Conservation (phyloP, 2,888 invertebrate species). For the Synanthedon andrenaeformis region DNA sequence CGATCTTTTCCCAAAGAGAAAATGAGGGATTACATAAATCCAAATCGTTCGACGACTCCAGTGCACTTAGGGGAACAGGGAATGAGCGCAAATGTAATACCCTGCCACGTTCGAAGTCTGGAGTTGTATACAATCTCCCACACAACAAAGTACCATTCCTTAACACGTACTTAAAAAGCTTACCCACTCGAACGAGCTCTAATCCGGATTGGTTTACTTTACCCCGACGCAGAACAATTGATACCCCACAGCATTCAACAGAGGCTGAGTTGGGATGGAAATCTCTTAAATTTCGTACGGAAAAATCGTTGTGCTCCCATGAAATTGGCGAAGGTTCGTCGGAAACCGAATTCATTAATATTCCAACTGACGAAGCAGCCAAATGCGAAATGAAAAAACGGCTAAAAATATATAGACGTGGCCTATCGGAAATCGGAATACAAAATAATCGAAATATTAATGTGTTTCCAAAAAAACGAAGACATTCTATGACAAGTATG, state of each 20-base stretch:
- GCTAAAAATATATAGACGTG: slow-evolving; percentile 62
- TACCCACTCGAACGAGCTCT: slow-evolving; percentile 47
- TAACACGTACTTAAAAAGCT: slow-evolving; percentile 65
- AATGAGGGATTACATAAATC: slow-evolving; percentile 44
- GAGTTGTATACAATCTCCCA: slow-evolving; percentile 44
- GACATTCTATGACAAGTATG: slow-evolving; percentile 39
- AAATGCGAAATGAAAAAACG: slow-evolving; percentile 62
- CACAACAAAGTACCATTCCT: slow-evolving; percentile 62
- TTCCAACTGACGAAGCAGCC: slow-evolving; percentile 50
- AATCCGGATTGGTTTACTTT: slow-evolving; percentile 56
- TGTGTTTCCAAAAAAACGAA: slow-evolving; percentile 39
- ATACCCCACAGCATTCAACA: slow-evolving; percentile 17
- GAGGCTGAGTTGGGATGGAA: slow-evolving; percentile 18
- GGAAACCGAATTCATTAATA: slow-evolving; percentile 52
- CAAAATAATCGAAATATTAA: slow-evolving; percentile 25
- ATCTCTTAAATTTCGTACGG: slow-evolving; percentile 25
- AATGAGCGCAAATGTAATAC: slow-evolving; percentile 17
- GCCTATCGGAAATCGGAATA: slow-evolving; percentile 51
- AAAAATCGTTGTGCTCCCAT: slow-evolving; percentile 23
- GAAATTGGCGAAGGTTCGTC: slow-evolving; percentile 37
- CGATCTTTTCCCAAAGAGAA: slow-evolving; percentile 23
- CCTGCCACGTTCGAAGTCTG: slow-evolving; percentile 51
- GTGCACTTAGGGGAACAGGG: slow-evolving; percentile 20
- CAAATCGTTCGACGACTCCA: slow-evolving; percentile 46
- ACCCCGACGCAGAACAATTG: slow-evolving; percentile 38